phyloP scores from a whole-genome alignment of 2,888 invertebrate genomes.

The Ectemnius continuus region DNA sequence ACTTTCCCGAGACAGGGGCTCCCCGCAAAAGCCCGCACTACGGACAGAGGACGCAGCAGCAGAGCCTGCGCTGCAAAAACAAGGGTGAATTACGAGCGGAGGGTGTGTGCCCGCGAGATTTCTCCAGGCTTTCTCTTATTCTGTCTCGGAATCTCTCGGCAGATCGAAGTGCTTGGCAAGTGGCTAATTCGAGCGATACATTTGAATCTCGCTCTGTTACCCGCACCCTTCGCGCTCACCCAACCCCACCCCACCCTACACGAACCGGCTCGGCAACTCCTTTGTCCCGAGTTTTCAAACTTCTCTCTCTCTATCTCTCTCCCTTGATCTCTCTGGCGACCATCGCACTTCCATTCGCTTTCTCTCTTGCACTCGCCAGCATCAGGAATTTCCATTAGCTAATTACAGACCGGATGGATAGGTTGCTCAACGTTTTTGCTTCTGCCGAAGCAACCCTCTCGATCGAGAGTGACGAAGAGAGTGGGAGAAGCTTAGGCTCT shows the following conservation, averaged over 20 bases:
- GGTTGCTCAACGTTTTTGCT: slow-evolving; percentile 34
- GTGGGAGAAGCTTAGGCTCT: slow-evolving; percentile 29
- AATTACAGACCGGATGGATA: slow-evolving; percentile 64
- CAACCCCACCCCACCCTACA: background rate
- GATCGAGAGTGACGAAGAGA: background rate
- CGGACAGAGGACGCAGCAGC: no score
- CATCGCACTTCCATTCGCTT: background rate
- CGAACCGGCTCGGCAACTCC: slow-evolving; percentile 5
- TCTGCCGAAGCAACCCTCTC: slow-evolving; percentile 19
- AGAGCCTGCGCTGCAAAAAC: slow-evolving; percentile 69
- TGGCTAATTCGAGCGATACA: slow-evolving; percentile 74
- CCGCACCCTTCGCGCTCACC: slow-evolving; percentile 39
- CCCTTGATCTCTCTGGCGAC: background rate
- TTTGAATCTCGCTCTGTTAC: slow-evolving; percentile 75
- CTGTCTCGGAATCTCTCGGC: slow-evolving; percentile 18
- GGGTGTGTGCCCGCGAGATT: slow-evolving; percentile 50
- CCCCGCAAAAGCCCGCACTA: slow-evolving; percentile 67
- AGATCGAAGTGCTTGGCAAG: slow-evolving; percentile 30
- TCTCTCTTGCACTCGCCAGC: slow-evolving; percentile 33
- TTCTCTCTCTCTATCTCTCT: background rate
- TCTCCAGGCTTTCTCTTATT: slow-evolving; percentile 27
- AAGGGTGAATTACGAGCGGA: slow-evolving; percentile 74
- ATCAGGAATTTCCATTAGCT: slow-evolving; percentile 75
- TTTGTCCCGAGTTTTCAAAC: slow-evolving; percentile 28
- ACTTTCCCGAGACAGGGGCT: slow-evolving; percentile 36